phyloP scores from a whole-genome alignment of 1,140 invertebrate genomes.

The Aphidius ervi region DNA sequence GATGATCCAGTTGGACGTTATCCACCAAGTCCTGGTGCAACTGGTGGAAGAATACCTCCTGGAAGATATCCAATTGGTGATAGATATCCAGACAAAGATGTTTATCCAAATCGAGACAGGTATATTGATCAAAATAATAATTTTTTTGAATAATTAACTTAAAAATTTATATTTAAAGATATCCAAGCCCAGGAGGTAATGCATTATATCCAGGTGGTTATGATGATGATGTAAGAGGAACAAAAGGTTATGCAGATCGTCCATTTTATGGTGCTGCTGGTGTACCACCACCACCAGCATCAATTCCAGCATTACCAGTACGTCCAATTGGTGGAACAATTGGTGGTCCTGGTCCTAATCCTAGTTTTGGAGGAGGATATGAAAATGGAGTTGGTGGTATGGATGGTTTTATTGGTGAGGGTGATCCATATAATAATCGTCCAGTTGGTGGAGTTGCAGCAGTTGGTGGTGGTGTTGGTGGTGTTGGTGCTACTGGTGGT shows the following conservation, averaged over 20 bases:
- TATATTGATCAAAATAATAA: conserved; percentile 8
- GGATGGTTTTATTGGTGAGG: conserved; percentile 48
- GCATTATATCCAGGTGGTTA: conserved; percentile 28
- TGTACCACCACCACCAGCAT: conserved; percentile 27
- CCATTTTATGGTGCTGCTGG: conserved; percentile 34
- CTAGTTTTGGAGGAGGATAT: conserved; percentile 34
- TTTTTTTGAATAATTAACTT: not conserved
- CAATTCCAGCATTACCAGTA: not conserved
- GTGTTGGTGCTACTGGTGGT: conserved; percentile 42
- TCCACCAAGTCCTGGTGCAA: conserved; percentile 18
- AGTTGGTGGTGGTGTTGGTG: conserved; percentile 39
- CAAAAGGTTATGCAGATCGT: conserved; percentile 40
- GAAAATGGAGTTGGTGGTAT: conserved; percentile 43
- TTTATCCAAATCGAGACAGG: conserved; percentile 37
- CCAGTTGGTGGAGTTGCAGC: conserved; percentile 31
- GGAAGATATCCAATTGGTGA: conserved; percentile 49
- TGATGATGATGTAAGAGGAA: conserved; percentile 31
- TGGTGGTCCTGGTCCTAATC: not conserved
- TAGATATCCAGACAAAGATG: conserved; percentile 37
- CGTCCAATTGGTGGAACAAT: conserved; percentile 24
- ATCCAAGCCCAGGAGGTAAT: conserved; percentile 20
- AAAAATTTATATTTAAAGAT: conserved; percentile 9
- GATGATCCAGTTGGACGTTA: conserved; percentile 42
- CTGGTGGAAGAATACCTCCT: conserved; percentile 21
- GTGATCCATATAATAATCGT: conserved; percentile 44